Conservation (phyloP, 1,140 invertebrate genomes). For the Lepidurus apus region DNA sequence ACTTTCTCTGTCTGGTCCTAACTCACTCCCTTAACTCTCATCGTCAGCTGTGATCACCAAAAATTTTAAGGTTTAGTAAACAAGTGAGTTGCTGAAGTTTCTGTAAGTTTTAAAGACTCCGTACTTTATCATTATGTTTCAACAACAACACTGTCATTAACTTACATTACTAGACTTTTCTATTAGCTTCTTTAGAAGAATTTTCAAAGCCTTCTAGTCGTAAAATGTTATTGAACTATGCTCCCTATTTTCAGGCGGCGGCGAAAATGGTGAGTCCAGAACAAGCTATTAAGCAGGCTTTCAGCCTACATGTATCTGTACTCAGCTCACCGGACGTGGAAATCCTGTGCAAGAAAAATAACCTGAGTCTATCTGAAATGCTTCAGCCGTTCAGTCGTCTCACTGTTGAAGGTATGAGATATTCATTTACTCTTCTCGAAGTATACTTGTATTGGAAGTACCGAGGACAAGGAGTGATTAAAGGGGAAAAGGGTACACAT, state of each 20-base stretch:
- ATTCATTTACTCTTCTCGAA: neutral
- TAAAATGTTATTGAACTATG: neutral
- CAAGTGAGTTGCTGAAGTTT: too few species aligned
- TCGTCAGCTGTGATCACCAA: too few species aligned
- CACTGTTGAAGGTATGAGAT: conserved; percentile 43
- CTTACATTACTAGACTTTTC: too few species aligned
- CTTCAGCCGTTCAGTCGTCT: conserved; percentile 82
- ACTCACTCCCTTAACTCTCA: too few species aligned
- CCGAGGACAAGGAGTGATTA: neutral
- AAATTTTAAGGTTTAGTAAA: too few species aligned
- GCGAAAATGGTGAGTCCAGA: conserved; percentile 1
- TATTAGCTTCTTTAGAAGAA: too few species aligned
- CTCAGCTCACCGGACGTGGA: conserved; percentile 75
- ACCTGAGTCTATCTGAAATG: conserved; percentile 81
- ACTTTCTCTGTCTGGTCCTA: too few species aligned
- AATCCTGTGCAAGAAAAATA: conserved; percentile 78
- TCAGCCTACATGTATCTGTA: conserved; percentile 81
- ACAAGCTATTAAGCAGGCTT: conserved; percentile 79
- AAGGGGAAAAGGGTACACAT: neutral
- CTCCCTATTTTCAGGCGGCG: neutral
- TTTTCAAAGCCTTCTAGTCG: neutral
- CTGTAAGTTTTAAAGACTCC: too few species aligned
- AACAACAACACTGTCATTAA: too few species aligned
- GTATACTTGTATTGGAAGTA: conserved; percentile 22
- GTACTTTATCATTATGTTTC: too few species aligned